A percentile compares a stretch with the other conserved stretches of the same genome.
These are phyloP conservation scores for Heteromyza rotundicornis DNA, from an alignment of 2,888 invertebrate genomes.

Conservation along the genomic window DNA sequence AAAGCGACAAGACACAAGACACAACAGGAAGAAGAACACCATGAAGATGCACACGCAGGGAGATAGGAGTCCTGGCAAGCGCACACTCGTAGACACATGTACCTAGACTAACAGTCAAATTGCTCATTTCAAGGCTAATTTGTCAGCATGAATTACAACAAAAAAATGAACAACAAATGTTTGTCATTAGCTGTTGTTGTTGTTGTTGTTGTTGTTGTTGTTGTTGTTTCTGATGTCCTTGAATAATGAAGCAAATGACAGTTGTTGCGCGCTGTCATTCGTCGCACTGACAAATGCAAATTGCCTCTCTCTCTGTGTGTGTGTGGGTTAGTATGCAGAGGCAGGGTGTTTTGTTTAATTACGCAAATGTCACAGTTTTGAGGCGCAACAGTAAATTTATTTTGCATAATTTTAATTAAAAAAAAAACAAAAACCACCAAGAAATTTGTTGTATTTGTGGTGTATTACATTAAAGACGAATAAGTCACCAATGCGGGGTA, in stretches of 20 bases:
- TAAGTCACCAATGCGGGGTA: background rate
- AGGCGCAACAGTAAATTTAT: conserved; percentile 42
- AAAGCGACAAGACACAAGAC: background rate
- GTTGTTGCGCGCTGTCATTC: background rate
- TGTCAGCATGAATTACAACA: conserved; percentile 42
- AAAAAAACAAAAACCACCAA: conserved; percentile 18
- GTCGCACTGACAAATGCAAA: conserved; percentile 44
- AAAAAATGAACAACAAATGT: conserved; percentile 15
- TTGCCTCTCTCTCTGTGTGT: conserved; percentile 12
- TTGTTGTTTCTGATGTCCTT: background rate
- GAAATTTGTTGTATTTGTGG: no score
- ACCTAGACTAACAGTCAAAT: conserved; percentile 43
- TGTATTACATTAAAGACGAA: no score
- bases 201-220: background rate
- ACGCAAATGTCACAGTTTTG: conserved; percentile 35
- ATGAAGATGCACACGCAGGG: no score
- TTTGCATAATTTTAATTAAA: conserved; percentile 57
- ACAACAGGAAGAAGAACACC: background rate
- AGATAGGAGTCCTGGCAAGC: background rate
- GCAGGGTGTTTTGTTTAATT: conserved; percentile 35
- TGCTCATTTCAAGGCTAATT: conserved; percentile 57
- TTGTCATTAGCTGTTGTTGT: background rate
- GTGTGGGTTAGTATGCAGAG: background rate
- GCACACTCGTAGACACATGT: conserved; percentile 18
- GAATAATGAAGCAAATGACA: conserved; percentile 3